phyloP scores from a whole-genome alignment of 2,113 vertebrate genomes.

The Podarcis muralis region DNA sequence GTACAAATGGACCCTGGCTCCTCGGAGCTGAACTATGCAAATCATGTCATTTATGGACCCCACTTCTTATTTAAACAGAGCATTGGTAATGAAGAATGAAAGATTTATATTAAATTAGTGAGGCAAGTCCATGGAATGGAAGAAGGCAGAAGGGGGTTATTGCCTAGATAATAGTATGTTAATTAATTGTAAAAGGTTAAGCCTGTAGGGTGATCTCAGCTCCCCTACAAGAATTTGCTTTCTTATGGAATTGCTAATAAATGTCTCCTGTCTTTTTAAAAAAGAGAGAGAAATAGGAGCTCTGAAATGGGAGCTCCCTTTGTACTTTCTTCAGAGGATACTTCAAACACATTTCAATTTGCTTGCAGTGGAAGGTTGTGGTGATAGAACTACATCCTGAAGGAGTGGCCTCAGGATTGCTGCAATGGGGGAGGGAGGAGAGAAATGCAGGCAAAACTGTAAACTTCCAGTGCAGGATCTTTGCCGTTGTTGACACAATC shows the following conservation, averaged over 20 bases:
- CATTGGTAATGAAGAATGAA: slow-evolving; percentile 24
- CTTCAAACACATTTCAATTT: neutral
- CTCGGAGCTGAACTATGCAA: slow-evolving; percentile 1
- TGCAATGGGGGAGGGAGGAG: neutral
- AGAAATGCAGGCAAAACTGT: neutral
- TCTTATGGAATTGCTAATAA: slow-evolving; percentile 16
- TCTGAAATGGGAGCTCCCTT: neutral
- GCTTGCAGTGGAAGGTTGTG: neutral
- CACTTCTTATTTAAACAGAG: slow-evolving; percentile 23
- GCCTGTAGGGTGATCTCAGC: slow-evolving; percentile 32
- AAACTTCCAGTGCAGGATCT: neutral
- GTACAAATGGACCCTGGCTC: neutral
- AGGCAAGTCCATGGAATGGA: slow-evolving; percentile 16
- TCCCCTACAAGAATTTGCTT: slow-evolving; percentile 27
- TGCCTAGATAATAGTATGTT: slow-evolving; percentile 24
- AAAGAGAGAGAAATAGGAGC: neutral
- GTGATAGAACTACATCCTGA: neutral
- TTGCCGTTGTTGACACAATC: neutral
- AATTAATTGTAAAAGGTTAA: slow-evolving; percentile 45
- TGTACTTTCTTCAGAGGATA: neutral
- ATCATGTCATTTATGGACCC: slow-evolving; percentile 3
- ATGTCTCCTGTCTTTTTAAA: neutral
- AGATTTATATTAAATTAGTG: slow-evolving; percentile 28
- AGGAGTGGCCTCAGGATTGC: neutral
- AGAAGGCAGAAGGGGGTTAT: slow-evolving; percentile 11